phyloP scores from a whole-genome alignment of 1,140 invertebrate genomes.

The Panagrolaimus sp. region DNA sequence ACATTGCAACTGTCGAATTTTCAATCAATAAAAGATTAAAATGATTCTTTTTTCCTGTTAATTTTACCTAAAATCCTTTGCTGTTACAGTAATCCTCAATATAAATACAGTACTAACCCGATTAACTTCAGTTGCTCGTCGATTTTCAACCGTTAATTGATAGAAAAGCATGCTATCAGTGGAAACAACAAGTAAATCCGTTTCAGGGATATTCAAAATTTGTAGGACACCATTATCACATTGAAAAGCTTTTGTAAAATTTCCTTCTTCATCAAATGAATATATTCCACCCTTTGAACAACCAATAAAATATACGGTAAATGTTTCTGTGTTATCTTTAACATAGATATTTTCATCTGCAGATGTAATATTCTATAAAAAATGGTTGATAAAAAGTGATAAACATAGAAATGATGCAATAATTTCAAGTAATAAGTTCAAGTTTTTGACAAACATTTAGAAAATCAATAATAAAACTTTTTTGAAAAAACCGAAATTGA shows the following conservation, averaged over 20 bases:
- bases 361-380: slow-evolving; percentile 34
- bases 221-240: slow-evolving; percentile 33
- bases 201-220: slow-evolving; percentile 36
- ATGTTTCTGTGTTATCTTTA: background rate
- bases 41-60: slow-evolving; percentile 68
- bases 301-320: background rate
- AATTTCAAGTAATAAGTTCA: no score
- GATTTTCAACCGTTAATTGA: slow-evolving; percentile 59
- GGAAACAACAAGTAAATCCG: slow-evolving; percentile 29
- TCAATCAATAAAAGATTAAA: slow-evolving; percentile 35
- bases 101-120: slow-evolving; percentile 20
- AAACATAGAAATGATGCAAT: no score
- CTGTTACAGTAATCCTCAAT: background rate
- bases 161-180: slow-evolving; percentile 47
- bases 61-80: slow-evolving; percentile 60
- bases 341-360: slow-evolving; percentile 5
- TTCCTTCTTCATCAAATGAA: slow-evolving; percentile 18
- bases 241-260: slow-evolving; percentile 31
- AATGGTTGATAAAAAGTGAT: background rate
- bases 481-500: no score
- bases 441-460: no score
- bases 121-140: slow-evolving; percentile 45
- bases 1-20: slow-evolving; percentile 37
- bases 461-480: no score
- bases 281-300: background rate